Evolutionary conservation across 1,140 invertebrate species (phyloP), one percentile per base, ranked within the genome.

Genomic region (Pseudoatta argentina): DNA sequence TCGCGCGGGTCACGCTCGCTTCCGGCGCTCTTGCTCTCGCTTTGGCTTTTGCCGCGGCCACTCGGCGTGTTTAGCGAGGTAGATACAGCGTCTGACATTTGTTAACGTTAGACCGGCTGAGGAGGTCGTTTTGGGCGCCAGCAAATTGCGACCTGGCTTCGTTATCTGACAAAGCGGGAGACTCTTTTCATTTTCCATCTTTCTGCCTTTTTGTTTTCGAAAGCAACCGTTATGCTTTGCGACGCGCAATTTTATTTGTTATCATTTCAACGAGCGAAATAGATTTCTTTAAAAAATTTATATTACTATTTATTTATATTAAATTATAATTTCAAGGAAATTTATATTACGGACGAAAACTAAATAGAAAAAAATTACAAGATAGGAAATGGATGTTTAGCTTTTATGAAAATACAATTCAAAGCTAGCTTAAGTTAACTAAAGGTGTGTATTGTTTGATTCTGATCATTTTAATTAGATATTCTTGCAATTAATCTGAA

Each of bases 21-120:
- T 85, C 64, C 27, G 79, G 51, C 34, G 78, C n/a, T 63, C n/a
- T 44, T 44, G 66, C 39, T 69, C 69, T 51, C 27, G 59, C 39
- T 75, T 73, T 67, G 51, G 67, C 66, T 51, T 57, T 44, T 82
- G 66, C 53, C 53, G 4, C 66, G 16, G 55, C 79, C 67, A 83
- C 39, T 83, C 55, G 79, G 24, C 79, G 67, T 83, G 79, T 75
- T 83, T 61, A 73, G 67, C 79, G 55, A 30, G 55, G 67, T 61
- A 75, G 79, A 83, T 27, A 75, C 79, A 55, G 79, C 66, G 16
- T 83, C 39, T 73, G 69, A 75, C 71, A 39, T 83, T 83, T 83
- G 79, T 83, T 64, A 79, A 79, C 44, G 76, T 64, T 82, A 61
- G 44, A 73, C 51, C 53, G 55, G 48, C n/a, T 57, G 69, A 61